Percentiles rank a stretch among this genome's conserved stretches.
These are phyloP conservation scores for Lepidurus packardi DNA, from an alignment of 1,140 invertebrate species.

Conservation along the genomic window DNA sequence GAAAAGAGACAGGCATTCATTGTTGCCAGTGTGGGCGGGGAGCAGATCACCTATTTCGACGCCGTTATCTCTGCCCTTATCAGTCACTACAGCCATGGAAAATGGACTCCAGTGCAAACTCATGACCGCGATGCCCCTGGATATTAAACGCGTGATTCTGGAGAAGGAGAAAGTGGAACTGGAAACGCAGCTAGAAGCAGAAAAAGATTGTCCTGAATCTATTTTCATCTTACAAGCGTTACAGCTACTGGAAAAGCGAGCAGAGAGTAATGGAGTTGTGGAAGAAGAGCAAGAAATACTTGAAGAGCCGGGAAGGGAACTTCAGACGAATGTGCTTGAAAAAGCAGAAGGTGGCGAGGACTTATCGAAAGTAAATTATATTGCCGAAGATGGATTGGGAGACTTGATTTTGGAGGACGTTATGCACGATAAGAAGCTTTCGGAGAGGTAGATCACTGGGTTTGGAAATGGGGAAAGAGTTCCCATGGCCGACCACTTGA, in stretches of 20 bases:
- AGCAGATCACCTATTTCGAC: slow-evolving; percentile 34
- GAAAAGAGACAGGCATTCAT: slow-evolving; percentile 70
- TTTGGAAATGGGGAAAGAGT: neutral
- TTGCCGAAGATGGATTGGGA: neutral
- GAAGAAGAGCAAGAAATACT: slow-evolving; percentile 16
- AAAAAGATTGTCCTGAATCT: slow-evolving; percentile 35
- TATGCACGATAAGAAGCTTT: neutral
- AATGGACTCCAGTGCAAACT: slow-evolving; percentile 66
- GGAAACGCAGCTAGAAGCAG: slow-evolving; percentile 31
- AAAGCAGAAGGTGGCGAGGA: neutral
- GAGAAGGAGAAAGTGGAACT: slow-evolving; percentile 32
- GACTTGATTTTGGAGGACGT: slow-evolving; percentile 24
- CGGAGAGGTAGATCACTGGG: neutral
- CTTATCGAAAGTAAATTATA: slow-evolving; percentile 9
- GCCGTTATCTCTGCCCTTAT: slow-evolving; percentile 38
- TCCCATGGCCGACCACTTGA: neutral
- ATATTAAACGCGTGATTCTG: slow-evolving; percentile 42
- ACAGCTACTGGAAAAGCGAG: slow-evolving; percentile 51
- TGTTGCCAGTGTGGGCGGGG: slow-evolving; percentile 61
- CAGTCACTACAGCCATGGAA: slow-evolving; percentile 47
- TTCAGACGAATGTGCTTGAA: neutral
- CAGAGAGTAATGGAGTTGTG: slow-evolving; percentile 36
- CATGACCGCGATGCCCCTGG: slow-evolving; percentile 58
- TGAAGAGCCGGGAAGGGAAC: neutral
- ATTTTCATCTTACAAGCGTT: slow-evolving; percentile 47